Conservation (phyloP, 2,113 vertebrate genomes). For the Chitala chitala region DNA sequence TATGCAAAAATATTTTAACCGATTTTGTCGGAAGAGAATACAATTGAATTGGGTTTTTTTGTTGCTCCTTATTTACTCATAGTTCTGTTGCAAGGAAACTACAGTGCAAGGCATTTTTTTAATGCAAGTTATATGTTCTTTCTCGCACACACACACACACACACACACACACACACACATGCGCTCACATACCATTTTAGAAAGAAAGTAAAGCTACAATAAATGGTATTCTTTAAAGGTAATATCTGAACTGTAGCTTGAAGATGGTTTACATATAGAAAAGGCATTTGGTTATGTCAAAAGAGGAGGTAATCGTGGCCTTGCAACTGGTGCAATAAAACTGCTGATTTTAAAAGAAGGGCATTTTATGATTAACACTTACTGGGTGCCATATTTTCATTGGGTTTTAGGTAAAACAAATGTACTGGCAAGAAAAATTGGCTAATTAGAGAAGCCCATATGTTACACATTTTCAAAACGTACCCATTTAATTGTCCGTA, state of each 20-base stretch:
- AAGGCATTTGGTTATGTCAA: background rate
- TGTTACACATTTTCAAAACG: constrained; percentile 66
- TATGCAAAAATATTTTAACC: constrained; percentile 69
- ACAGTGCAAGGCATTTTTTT: background rate
- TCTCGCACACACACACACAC: too few species aligned
- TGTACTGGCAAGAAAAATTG: constrained; percentile 63
- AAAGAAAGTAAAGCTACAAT: background rate
- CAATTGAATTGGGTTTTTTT: constrained; percentile 63
- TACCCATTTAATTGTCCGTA: constrained; percentile 63
- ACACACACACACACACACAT: too few species aligned
- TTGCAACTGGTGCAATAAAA: background rate
- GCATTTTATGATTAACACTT: background rate
- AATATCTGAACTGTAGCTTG: background rate
- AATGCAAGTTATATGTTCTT: background rate
- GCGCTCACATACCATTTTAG: background rate
- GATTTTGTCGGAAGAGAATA: constrained; percentile 58
- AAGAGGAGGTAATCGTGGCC: background rate
- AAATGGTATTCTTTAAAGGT: too few species aligned
- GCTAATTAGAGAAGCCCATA: constrained; percentile 67
- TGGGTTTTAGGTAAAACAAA: constrained; percentile 18
- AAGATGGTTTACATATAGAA: background rate
- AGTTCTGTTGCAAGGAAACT: constrained; percentile 26
- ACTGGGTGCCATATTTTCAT: constrained; percentile 8
- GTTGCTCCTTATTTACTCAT: constrained; percentile 39
- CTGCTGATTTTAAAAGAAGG: background rate